Evolutionary conservation across 2,797 vertebrate species (phyloP).

Genomic region (Cynopterus sphinx): DNA sequence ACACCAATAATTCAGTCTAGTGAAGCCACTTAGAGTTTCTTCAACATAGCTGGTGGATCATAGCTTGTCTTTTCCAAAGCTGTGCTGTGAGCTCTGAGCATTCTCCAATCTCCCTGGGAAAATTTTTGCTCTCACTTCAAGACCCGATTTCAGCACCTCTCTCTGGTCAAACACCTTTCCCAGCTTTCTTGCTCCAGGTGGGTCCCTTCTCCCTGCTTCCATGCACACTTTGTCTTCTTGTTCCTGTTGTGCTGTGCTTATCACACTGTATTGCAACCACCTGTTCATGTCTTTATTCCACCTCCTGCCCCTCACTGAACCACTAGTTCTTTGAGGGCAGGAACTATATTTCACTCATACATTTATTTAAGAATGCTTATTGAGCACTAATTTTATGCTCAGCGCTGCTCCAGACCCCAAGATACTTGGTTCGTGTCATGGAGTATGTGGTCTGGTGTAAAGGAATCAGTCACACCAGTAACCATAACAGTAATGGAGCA

Average conservation of each 20-base stretch:
- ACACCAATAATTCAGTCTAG: not conserved
- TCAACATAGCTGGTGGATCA: not conserved
- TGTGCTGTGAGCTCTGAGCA: not conserved
- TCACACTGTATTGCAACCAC: not conserved
- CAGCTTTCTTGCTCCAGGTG: not conserved
- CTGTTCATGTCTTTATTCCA: not conserved
- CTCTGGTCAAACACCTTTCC: not conserved
- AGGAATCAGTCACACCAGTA: not conserved
- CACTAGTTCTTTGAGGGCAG: not conserved
- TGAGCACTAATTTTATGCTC: not conserved
- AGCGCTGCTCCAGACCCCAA: not conserved
- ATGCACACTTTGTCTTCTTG: not conserved
- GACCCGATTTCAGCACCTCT: not conserved
- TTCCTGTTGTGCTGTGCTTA: not conserved
- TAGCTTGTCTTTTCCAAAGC: not conserved
- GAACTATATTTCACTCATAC: not conserved
- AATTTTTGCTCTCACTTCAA: not conserved
- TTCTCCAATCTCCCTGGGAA: not conserved
- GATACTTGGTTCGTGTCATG: not conserved
- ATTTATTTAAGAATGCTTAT: not conserved
- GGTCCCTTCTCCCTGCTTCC: not conserved
- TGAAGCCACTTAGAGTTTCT: not conserved
- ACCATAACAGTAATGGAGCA: not conserved
- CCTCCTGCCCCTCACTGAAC: not conserved
- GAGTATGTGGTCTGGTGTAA: not conserved